phyloP scores from a whole-genome alignment of 2,888 invertebrate species.

The Stenchaetothrips biformis region DNA sequence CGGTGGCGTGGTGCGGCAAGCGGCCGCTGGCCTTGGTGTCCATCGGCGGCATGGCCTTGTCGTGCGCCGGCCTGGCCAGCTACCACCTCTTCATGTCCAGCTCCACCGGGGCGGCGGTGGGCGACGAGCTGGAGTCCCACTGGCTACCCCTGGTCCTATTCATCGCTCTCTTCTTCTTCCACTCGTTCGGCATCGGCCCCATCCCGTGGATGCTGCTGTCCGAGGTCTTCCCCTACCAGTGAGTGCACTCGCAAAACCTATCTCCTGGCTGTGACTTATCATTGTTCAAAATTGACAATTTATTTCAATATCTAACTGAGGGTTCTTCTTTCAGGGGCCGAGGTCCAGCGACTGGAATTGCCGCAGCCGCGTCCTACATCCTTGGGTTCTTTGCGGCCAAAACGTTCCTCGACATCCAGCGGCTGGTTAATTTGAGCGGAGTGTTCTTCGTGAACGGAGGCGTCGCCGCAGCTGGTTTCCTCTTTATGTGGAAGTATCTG shows the following conservation, averaged over 20 bases:
- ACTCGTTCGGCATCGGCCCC: conserved; percentile 46
- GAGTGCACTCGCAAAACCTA: too few relatives aligned
- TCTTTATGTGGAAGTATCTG: conserved; percentile 52
- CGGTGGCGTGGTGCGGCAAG: conserved; percentile 50
- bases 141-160: conserved; percentile 48
- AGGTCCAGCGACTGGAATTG: conserved; percentile 52
- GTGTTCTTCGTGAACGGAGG: conserved; percentile 51
- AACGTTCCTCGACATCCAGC: conserved; percentile 52
- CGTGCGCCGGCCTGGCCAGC: conserved; percentile 47
- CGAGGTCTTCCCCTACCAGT: conserved; percentile 57
- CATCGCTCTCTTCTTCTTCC: conserved; percentile 47
- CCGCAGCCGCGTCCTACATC: conserved; percentile 53
- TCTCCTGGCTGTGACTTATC: background rate
- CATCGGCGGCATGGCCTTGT: conserved; percentile 47
- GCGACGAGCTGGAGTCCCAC: conserved; percentile 44
- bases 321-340: conserved; percentile 53
- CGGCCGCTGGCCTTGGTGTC: conserved; percentile 49
- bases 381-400: conserved; percentile 53
- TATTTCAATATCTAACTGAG: background rate
- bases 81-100: conserved; percentile 45
- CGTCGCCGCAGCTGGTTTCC: conserved; percentile 49
- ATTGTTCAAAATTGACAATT: background rate
- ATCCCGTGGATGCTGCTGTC: conserved; percentile 55
- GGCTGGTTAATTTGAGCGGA: conserved; percentile 48
- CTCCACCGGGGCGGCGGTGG: conserved; percentile 22